These are phyloP conservation scores for Carollia perspicillata DNA, from an alignment of 2,113 vertebrate genomes.

Conservation along the genomic window DNA sequence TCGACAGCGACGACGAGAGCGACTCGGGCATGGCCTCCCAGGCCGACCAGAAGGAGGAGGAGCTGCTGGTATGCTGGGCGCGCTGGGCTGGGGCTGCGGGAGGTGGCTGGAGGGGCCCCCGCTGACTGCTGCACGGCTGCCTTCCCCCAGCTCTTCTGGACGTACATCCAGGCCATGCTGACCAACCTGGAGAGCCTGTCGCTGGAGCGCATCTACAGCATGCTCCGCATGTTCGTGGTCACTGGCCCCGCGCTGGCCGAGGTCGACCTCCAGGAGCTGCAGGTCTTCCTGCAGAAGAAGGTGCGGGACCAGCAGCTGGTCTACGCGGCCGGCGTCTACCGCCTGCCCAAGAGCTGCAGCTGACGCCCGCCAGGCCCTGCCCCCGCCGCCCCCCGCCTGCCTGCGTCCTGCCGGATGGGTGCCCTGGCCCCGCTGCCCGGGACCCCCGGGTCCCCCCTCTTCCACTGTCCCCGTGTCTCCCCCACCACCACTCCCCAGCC, in stretches of 20 bases:
- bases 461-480: not conserved
- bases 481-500: not conserved
- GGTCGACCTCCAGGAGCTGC: slow-evolving; percentile 94
- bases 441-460: accelerated
- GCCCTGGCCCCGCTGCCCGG: not conserved
- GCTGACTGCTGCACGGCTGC: not conserved
- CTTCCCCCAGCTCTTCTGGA: slow-evolving; percentile 93
- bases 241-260: slow-evolving; percentile 93
- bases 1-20: slow-evolving; percentile 95
- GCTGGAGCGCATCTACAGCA: slow-evolving; percentile 96
- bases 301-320: slow-evolving; percentile 94
- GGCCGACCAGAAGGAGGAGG: slow-evolving; percentile 97
- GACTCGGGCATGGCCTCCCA: slow-evolving; percentile 98
- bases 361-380: not conserved
- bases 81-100: accelerated
- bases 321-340: slow-evolving; percentile 90
- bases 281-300: slow-evolving; percentile 95
- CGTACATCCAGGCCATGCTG: slow-evolving; percentile 98
- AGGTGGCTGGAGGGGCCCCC: accelerated
- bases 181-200: slow-evolving; percentile 98
- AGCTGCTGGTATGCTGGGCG: slow-evolving; percentile 89
- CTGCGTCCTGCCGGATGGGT: not conserved
- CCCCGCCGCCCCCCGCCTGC: accelerated
- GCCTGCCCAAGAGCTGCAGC: slow-evolving; percentile 90
- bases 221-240: slow-evolving; percentile 98